A percentile compares a stretch with the other conserved stretches of the same genome.
phyloP scores from a whole-genome alignment of 2,113 vertebrate species.

The Dipodomys ordii region DNA sequence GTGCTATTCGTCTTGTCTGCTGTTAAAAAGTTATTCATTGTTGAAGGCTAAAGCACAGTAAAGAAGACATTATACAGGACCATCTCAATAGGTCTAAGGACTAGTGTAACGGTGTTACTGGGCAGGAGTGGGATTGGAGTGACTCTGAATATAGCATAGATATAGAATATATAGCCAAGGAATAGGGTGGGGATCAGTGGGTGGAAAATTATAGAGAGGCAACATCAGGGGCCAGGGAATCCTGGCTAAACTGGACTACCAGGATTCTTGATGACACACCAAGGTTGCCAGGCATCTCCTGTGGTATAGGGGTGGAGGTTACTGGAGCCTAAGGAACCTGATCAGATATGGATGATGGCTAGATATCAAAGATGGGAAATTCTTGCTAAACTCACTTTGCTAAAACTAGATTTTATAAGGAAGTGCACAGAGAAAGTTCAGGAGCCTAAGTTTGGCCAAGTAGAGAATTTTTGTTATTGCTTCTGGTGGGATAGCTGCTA shows the following conservation, averaged over 20 bases:
- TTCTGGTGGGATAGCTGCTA: background rate
- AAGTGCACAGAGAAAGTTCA: background rate
- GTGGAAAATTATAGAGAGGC: background rate
- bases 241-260: background rate
- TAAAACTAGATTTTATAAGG: background rate
- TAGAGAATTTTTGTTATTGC: background rate
- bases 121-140: background rate
- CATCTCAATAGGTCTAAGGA: background rate
- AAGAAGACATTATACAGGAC: background rate
- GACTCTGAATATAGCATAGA: background rate
- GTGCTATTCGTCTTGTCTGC: background rate
- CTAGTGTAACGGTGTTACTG: background rate
- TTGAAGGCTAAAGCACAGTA: background rate
- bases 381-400: background rate
- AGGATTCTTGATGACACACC: background rate
- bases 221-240: background rate
- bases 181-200: background rate
- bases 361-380: background rate
- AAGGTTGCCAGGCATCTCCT: background rate
- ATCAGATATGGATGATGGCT: background rate
- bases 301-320: background rate
- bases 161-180: background rate
- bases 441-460: too few relatives aligned
- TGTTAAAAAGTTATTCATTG: background rate
- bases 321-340: background rate